phyloP scores from a whole-genome alignment of 2,797 vertebrate species.

The Delichon dasypus region DNA sequence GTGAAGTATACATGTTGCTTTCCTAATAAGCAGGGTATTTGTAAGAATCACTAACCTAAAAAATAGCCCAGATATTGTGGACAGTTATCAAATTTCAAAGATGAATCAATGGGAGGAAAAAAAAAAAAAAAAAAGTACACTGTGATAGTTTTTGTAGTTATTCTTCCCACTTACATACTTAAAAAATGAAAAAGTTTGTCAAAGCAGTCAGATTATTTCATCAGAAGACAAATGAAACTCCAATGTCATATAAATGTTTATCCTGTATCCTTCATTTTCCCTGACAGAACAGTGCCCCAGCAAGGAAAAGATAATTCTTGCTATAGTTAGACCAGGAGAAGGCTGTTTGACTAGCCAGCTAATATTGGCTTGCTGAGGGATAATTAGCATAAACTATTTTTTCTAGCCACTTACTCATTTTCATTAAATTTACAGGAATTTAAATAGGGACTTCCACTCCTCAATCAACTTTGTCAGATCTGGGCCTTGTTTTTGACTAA shows the following conservation, averaged over 20 bases:
- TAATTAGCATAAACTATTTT: conserved; percentile 29
- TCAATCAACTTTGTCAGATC: conserved; percentile 7
- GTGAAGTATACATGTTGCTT: neutral
- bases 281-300: neutral
- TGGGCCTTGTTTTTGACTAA: neutral
- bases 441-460: neutral
- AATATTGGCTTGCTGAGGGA: neutral
- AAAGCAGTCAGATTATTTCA: neutral
- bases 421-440: neutral
- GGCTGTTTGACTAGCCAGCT: neutral
- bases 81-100: neutral
- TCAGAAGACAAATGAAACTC: neutral
- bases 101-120: neutral
- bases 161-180: neutral
- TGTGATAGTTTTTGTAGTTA: neutral
- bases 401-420: conserved; percentile 6
- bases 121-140: neutral
- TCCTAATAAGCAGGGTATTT: neutral
- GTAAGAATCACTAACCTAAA: neutral
- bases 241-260: neutral
- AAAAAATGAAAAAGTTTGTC: neutral
- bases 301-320: neutral
- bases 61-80: neutral
- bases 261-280: neutral
- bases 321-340: neutral